A percentile compares a stretch with the other conserved stretches of the same genome.
Conservation (phyloP, 2,888 invertebrate genomes). For the Caenorhabditis sp. region DNA sequence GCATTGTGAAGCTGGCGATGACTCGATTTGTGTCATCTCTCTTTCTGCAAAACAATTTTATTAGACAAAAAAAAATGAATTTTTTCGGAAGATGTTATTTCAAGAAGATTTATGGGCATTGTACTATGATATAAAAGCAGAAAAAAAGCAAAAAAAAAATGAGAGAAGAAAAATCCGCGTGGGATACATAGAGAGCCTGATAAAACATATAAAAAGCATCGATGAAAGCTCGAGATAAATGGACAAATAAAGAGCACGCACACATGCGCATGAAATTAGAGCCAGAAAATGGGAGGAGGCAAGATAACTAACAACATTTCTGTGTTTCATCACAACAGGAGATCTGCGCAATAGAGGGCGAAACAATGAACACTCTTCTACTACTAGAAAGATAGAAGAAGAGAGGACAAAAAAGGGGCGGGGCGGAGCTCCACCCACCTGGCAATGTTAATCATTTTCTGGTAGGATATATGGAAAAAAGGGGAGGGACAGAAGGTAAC, state of each 20-base stretch:
- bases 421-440: background rate
- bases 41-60: background rate
- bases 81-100: background rate
- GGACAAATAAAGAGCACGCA: background rate
- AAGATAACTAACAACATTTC: background rate
- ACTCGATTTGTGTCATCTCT: constrained; percentile 35
- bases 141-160: background rate
- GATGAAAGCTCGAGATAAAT: background rate
- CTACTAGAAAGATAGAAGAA: background rate
- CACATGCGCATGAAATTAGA: background rate
- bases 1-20: constrained; percentile 13
- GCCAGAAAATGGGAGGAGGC: background rate
- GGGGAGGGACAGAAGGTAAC: background rate
- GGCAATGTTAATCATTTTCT: background rate
- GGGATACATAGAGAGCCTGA: background rate
- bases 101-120: too few species aligned
- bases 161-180: background rate
- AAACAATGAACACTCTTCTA: background rate
- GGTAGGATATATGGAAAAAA: background rate
- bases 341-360: background rate
- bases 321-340: background rate
- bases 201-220: background rate
- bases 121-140: background rate
- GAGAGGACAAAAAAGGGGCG: constrained; percentile 1
- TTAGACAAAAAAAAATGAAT: background rate